Evolutionary conservation across 2,113 vertebrate species (phyloP), one percentile per base, ranked within the genome.

Genomic region (Anser cygnoides): DNA sequence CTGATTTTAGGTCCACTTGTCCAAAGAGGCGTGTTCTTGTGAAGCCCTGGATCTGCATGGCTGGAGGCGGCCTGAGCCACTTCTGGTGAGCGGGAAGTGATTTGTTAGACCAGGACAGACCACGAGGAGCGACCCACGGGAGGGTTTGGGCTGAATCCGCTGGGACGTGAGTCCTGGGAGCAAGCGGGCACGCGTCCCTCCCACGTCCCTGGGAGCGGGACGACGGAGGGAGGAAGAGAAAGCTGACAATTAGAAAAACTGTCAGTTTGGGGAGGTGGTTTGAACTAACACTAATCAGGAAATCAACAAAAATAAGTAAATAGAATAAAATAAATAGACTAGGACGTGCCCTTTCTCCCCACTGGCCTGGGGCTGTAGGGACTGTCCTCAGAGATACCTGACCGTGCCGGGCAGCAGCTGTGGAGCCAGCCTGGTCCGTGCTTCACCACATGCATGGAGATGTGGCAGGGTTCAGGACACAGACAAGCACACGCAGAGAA

Each of bases 51-150:
- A 41, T 91, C 0, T 0, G 37, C 19, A 2, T 95, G 90, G 84
- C 63, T 93, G 78, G 91, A 90, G 95, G 95, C 94, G 89, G 76
- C 9, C 73, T 90, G 85, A 93, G 92, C 92, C 95, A 90, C 29
- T 93, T 92, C 90, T 96, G 90, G 70, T 94, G 88, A 88, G 90
- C 93, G 94, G 90, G 92, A 93, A 94, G 76, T 89, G 93, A 91
- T 93, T 84, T 94, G 88, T 68, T 67, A 92, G 91, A 94, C 77
- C 85, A 92, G 93, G 90, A 91, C 95, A 96, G 90, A 83, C 79
- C 93, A 92, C 79, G 37, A 57, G 0, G 5, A 96, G 83, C 88
- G 88, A 85, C 46, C 70, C 67, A 85, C 3, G 11, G 61, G 68
- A 73, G 55, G 57, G 14, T 79, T 90, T 87, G 81, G 68, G 83